Conservation (phyloP, 1,140 invertebrate species). For the Aphaenogaster ashmeadi region DNA sequence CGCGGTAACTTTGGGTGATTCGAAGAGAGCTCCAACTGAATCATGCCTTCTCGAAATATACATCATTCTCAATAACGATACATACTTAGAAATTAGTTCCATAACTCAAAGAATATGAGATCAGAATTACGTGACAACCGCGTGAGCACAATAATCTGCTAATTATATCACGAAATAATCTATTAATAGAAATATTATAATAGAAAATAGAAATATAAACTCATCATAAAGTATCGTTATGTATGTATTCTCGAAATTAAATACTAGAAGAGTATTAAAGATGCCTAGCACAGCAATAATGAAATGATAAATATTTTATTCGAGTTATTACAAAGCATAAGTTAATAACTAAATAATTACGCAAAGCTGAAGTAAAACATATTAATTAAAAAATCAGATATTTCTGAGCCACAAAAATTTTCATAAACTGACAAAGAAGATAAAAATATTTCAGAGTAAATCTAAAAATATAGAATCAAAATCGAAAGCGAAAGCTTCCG, state of each 20-base stretch:
- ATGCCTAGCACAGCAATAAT: neutral
- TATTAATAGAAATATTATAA: neutral
- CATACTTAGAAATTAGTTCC: slow-evolving; percentile 37
- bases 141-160: neutral
- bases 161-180: neutral
- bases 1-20: slow-evolving; percentile 46
- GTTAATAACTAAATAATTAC: neutral
- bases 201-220: neutral
- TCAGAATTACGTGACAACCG: neutral
- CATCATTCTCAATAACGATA: slow-evolving; percentile 59
- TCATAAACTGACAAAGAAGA: neutral
- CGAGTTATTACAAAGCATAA: neutral
- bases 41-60: slow-evolving; percentile 57
- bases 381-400: neutral
- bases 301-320: slow-evolving; percentile 7
- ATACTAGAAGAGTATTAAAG: neutral
- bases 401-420: neutral
- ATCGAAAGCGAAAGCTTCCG: neutral
- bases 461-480: neutral
- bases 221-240: no score
- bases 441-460: neutral
- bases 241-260: neutral
- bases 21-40: slow-evolving; percentile 54
- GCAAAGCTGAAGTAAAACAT: neutral
- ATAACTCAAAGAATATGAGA: slow-evolving; percentile 5